Evolutionary conservation across 2,797 vertebrate species (phyloP).

Genomic region (Liasis olivaceus): DNA sequence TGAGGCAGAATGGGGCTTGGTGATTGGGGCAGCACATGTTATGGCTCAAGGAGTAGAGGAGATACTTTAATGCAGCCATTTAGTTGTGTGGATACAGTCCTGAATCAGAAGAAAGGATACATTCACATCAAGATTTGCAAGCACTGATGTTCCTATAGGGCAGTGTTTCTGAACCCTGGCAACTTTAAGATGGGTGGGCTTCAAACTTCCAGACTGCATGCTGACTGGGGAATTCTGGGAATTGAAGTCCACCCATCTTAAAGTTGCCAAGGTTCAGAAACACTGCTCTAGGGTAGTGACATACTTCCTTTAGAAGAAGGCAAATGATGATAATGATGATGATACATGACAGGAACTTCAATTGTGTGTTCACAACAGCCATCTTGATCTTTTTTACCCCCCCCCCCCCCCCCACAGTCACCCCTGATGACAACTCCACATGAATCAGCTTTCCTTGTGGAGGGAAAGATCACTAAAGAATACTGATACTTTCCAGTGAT

Average conservation of each 20-base stretch:
- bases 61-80: neutral
- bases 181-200: neutral
- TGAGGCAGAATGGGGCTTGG: neutral
- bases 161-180: neutral
- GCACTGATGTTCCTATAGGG: neutral
- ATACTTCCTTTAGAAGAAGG: neutral
- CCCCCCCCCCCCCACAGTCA: neutral
- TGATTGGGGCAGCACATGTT: neutral
- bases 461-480: neutral
- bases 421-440: neutral
- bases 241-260: neutral
- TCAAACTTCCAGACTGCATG: neutral
- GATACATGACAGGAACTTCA: neutral
- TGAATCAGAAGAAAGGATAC: neutral
- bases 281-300: neutral
- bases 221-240: neutral
- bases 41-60: neutral
- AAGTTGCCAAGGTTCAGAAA: neutral
- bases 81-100: neutral
- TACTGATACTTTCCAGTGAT: neutral
- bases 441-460: neutral
- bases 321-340: neutral
- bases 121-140: neutral
- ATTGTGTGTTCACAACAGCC: neutral
- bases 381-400: too few relatives aligned